Base-by-base conservation (phyloP, 2,113 vertebrate genomes). In the Rissa tridactyla region DNA sequence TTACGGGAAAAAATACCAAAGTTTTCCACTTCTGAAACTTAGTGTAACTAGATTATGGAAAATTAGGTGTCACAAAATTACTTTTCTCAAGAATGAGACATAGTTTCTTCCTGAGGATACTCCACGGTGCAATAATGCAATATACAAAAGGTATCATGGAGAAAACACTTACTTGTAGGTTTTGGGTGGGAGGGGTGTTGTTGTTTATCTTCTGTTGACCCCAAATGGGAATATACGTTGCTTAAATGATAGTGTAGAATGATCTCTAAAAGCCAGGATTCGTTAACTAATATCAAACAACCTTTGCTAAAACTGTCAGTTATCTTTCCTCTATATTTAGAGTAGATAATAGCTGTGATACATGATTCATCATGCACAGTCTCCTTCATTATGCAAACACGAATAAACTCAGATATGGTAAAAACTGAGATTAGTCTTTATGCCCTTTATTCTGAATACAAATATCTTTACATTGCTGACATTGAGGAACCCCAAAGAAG, bases 281-380 rank as follows among this genome's bases (percentile, higher is more conserved):
- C 80, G 23, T 64, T 91, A 89, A 76, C 2, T 17, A 26, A 10
- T 47, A 69, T 47, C 40, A 77, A 77, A 83, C 47, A 90, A 76
- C 66, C 64, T 92, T 91, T 92, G 69, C 47, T 87, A 44, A 85
- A 85, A 60, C 55, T 80, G 55, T 52, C 72, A 66, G 76, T 69
- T 78, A 58, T 44, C 27, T 51, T 66, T 34, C 51, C 76, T 88
- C 77, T 90, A 5, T 89, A 78, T 90, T 93, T 95, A 75, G 60
- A 84, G 80, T 40, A 90, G 90, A 42, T 92, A 95, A 95, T 88
- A 96, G 86, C 44, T 84, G 64, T 90, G 90, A 71, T 86, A 57
- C 70, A 49, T 82, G 83, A 94, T 96, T 94, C 88, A 94, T 94
- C 91, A 92, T 85, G 92, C 40, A 52, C 52, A 57, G 46, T 47